Percentiles rank a stretch among this genome's conserved stretches.
These are phyloP conservation scores for Gobio gobio DNA, from an alignment of 2,113 vertebrate genomes.

Conservation along the genomic window DNA sequence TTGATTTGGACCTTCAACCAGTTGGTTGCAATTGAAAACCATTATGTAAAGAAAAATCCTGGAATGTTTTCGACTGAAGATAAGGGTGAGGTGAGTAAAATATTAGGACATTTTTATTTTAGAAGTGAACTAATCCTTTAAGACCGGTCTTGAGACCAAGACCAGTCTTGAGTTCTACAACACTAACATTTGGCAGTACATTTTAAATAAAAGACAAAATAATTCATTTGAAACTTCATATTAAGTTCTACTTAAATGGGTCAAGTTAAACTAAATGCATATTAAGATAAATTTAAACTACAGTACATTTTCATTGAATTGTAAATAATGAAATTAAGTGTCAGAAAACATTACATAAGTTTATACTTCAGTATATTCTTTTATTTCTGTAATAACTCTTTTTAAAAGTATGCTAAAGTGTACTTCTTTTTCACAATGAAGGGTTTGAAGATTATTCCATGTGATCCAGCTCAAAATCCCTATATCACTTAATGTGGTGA, in stretches of 20 bases:
- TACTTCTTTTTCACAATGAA: background rate
- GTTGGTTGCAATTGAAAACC: no score
- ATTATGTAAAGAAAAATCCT: no score
- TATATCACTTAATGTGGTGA: background rate
- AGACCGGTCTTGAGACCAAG: no score
- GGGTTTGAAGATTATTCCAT: background rate
- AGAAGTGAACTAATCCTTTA: no score
- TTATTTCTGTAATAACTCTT: background rate
- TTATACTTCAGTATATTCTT: background rate
- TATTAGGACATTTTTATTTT: no score
- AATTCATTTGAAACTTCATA: background rate
- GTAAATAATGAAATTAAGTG: background rate
- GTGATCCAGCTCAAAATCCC: background rate
- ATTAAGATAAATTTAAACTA: background rate
- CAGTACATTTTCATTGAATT: background rate
- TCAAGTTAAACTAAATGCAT: background rate
- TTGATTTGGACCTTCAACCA: no score
- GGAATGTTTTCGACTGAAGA: no score
- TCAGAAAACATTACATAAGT: background rate
- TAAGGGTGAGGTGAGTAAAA: no score
- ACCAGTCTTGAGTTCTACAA: no score
- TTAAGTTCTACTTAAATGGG: background rate
- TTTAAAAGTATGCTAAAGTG: background rate
- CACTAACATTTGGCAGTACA: background rate
- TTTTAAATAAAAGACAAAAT: background rate